Conservation (phyloP, 2,888 invertebrate species). For the Oligia strigilis region DNA sequence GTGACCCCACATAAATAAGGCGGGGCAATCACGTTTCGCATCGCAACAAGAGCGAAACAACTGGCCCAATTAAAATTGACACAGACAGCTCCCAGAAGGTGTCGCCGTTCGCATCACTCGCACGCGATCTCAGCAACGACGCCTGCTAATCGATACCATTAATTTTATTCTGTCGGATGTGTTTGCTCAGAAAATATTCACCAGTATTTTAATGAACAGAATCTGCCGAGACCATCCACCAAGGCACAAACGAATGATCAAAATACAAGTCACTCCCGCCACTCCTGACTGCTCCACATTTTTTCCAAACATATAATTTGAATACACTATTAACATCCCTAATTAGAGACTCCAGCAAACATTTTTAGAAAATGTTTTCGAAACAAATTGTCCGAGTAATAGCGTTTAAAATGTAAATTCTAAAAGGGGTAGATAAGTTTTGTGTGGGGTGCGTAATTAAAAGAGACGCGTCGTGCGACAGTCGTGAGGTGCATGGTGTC, state of each 20-base stretch:
- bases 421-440: slow-evolving; percentile 85
- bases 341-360: slow-evolving; percentile 60
- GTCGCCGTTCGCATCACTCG: slow-evolving; percentile 83
- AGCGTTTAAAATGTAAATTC: slow-evolving; percentile 77
- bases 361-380: slow-evolving; percentile 61
- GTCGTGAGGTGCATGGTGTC: slow-evolving; percentile 89
- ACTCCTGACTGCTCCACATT: slow-evolving; percentile 35
- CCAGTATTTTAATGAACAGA: slow-evolving; percentile 79
- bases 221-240: slow-evolving; percentile 60
- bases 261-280: slow-evolving; percentile 28
- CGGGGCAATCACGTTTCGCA: slow-evolving; percentile 80
- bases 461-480: slow-evolving; percentile 86
- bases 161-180: slow-evolving; percentile 86
- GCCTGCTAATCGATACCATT: slow-evolving; percentile 87
- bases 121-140: slow-evolving; percentile 86
- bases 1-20: slow-evolving; percentile 86
- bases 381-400: slow-evolving; percentile 65
- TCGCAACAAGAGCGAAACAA: slow-evolving; percentile 84
- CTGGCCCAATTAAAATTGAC: slow-evolving; percentile 90
- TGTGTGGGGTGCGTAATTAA: slow-evolving; percentile 89
- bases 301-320: slow-evolving; percentile 45
- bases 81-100: slow-evolving; percentile 86
- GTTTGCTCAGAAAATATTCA: slow-evolving; percentile 82
- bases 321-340: slow-evolving; percentile 52
- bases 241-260: slow-evolving; percentile 36